A percentile compares a stretch with the other conserved stretches of the same genome.
These are phyloP conservation scores for Unio pictorum DNA, from an alignment of 2,888 invertebrate species.

Conservation along the genomic window DNA sequence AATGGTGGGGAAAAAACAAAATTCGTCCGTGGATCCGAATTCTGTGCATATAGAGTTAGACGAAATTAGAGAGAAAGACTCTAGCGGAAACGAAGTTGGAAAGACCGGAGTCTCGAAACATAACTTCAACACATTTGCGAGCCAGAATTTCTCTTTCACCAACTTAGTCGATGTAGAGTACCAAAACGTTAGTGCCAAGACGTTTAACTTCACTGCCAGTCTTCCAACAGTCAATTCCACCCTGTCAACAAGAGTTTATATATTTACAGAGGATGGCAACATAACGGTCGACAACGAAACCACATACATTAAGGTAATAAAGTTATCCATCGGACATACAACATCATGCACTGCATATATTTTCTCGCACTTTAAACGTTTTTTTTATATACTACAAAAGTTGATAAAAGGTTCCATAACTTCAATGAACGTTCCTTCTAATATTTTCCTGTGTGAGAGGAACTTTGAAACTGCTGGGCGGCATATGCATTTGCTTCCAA, in stretches of 20 bases:
- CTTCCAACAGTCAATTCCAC: neutral
- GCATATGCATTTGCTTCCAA: no score
- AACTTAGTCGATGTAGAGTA: neutral
- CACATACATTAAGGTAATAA: neutral
- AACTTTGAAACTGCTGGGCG: no score
- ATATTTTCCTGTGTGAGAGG: no score
- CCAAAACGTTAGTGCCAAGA: conserved; percentile 3
- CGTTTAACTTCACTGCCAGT: conserved; percentile 2
- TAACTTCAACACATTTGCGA: conserved; percentile 12
- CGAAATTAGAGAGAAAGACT: conserved; percentile 5
- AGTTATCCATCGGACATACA: no score
- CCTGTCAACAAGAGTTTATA: conserved; percentile 1
- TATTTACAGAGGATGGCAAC: conserved; percentile 9
- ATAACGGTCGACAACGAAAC: conserved; percentile 2
- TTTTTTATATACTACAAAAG: no score
- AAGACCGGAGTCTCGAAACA: conserved; percentile 6
- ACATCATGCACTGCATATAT: no score
- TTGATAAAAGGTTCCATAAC: no score
- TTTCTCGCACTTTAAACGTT: no score
- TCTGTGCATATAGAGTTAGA: conserved; percentile 7
- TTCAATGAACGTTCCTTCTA: no score
- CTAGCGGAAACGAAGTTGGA: conserved; percentile 3
- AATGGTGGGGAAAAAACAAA: conserved; percentile 2
- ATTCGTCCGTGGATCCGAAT: conserved; percentile 9
- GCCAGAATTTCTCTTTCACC: neutral